A percentile compares a stretch with the other conserved stretches of the same genome.
These are phyloP conservation scores for Oxyruncus cristatus DNA, from an alignment of 2,113 vertebrate species.

Conservation along the genomic window DNA sequence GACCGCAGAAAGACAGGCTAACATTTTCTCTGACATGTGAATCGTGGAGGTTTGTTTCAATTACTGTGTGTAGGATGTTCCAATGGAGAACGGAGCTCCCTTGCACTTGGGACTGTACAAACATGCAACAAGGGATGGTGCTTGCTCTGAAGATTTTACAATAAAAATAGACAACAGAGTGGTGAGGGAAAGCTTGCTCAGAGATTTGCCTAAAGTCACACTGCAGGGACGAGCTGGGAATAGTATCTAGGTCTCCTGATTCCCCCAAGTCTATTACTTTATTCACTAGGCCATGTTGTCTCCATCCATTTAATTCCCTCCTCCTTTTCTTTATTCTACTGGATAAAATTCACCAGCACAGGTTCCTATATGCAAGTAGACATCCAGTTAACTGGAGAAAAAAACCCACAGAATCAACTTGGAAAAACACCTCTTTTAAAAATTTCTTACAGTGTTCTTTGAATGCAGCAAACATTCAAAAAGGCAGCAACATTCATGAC, in stretches of 20 bases:
- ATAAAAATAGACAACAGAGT: not conserved
- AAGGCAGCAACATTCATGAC: not conserved
- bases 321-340: not conserved
- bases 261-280: not conserved
- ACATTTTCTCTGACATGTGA: not conserved
- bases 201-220: not conserved
- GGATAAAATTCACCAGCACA: not conserved
- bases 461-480: not conserved
- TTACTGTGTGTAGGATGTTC: not conserved
- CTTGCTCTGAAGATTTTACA: not conserved
- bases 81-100: not conserved
- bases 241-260: not conserved
- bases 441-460: not conserved
- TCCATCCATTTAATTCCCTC: not conserved
- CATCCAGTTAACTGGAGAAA: not conserved
- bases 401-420: fast-evolving
- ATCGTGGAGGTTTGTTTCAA: not conserved
- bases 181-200: not conserved
- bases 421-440: not conserved
- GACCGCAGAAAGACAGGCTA: not conserved
- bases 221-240: not conserved
- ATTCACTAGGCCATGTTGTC: not conserved
- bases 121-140: not conserved
- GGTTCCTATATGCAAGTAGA: not conserved
- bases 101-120: not conserved